These are phyloP conservation scores for Garra rufa DNA, from an alignment of 2,113 vertebrate species.

Conservation along the genomic window DNA sequence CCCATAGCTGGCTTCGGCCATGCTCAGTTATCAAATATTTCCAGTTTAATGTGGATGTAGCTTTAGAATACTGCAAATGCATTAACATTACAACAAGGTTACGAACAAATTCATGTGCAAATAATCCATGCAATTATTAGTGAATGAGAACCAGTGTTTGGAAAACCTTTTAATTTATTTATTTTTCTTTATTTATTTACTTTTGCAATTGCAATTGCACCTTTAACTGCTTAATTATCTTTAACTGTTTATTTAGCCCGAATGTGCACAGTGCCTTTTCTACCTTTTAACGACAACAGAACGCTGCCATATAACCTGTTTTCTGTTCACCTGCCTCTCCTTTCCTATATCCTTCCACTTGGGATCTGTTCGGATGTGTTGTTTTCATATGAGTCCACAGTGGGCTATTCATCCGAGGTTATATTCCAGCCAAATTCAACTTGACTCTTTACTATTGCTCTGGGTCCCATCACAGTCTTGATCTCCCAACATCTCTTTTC, in stretches of 20 bases:
- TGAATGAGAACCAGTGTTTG: too few species aligned
- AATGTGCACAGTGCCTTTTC: neutral
- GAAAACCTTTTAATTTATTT: too few species aligned
- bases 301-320: neutral
- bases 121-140: too few species aligned
- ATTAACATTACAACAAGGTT: too few species aligned
- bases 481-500: slow-evolving; percentile 40
- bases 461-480: slow-evolving; percentile 36
- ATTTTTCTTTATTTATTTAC: too few species aligned
- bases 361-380: slow-evolving; percentile 55
- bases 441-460: slow-evolving; percentile 34
- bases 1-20: too few species aligned
- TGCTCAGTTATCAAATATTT: too few species aligned
- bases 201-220: too few species aligned
- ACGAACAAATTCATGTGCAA: too few species aligned
- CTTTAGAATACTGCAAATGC: too few species aligned
- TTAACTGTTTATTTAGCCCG: neutral
- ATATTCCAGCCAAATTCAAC: slow-evolving; percentile 42
- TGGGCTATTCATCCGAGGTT: slow-evolving; percentile 43
- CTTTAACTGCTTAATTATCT: neutral
- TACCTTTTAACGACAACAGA: neutral
- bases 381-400: slow-evolving; percentile 44
- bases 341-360: slow-evolving; percentile 39
- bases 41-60: too few species aligned
- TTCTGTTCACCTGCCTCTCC: slow-evolving; percentile 12